Percentiles rank a stretch among this genome's conserved stretches.
Conservation (phyloP, 2,113 vertebrate genomes). For the Ascaphus truei region DNA sequence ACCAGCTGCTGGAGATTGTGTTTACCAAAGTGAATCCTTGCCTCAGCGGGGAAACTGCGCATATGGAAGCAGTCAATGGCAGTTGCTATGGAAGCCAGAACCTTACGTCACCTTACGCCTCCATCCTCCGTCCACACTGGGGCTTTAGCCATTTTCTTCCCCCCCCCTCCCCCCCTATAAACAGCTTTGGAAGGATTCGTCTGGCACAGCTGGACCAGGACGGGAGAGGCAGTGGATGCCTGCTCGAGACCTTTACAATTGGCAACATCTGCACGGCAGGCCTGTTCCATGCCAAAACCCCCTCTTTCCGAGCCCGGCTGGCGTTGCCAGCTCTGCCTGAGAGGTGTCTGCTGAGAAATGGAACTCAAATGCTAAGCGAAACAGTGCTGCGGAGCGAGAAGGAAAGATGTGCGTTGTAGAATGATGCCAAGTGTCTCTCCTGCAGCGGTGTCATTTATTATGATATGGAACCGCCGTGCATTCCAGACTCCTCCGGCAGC, state of each 20-base stretch:
- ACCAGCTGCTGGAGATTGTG: slow-evolving; percentile 8
- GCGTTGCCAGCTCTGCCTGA: background rate
- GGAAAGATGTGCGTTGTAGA: no score
- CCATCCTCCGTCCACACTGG: background rate
- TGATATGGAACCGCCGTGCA: no score
- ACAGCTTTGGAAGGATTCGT: background rate
- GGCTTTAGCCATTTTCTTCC: background rate
- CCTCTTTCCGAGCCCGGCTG: no score
- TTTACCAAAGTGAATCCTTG: background rate
- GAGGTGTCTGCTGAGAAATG: background rate
- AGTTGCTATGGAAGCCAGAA: slow-evolving; percentile 16
- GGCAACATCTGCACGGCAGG: background rate
- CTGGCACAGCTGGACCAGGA: background rate
- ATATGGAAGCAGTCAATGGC: slow-evolving; percentile 2
- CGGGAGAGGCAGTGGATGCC: background rate
- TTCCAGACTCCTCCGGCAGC: no score
- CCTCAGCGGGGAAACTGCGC: background rate
- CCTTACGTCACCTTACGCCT: slow-evolving; percentile 11
- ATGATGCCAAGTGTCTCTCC: no score
- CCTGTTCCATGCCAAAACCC: no score
- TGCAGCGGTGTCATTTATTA: no score
- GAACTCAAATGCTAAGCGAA: no score
- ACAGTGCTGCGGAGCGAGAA: no score
- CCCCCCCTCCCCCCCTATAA: no score
- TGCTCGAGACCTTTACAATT: background rate